Evolutionary conservation across 1,140 invertebrate genomes (phyloP).

Genomic region (Parapsyche elsis): DNA sequence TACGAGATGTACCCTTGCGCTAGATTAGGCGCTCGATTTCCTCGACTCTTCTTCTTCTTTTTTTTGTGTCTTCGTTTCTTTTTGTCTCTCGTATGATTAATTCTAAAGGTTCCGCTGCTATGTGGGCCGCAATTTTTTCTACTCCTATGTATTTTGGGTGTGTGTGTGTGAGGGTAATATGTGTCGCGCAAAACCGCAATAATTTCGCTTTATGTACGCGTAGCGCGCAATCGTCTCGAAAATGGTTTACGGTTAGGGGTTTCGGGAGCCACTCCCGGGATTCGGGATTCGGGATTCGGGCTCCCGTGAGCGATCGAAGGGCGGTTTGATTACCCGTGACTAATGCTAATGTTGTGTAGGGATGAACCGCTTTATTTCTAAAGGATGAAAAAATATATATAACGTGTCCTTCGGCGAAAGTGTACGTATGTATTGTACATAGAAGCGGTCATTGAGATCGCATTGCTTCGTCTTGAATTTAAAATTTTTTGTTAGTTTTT

Average conservation of each 20-base stretch:
- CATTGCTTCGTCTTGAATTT: too few relatives aligned
- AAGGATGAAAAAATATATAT: not conserved
- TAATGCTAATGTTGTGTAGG: constrained; percentile 4
- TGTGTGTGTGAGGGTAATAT: too few relatives aligned
- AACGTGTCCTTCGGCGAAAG: not conserved
- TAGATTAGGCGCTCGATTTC: not conserved
- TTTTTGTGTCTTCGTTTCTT: not conserved
- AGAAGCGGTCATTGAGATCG: too few relatives aligned
- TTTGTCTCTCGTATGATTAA: constrained; percentile 17
- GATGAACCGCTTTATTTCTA: not conserved
- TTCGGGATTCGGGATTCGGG: not conserved
- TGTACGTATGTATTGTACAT: too few relatives aligned
- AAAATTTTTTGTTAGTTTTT: too few relatives aligned
- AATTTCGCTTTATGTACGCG: not conserved
- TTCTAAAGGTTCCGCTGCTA: not conserved
- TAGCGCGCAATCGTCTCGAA: not conserved
- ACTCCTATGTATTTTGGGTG: not conserved
- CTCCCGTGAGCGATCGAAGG: not conserved
- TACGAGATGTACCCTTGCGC: not conserved
- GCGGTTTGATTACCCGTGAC: not conserved
- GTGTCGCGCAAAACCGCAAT: not conserved
- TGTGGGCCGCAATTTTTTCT: not conserved
- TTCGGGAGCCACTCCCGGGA: not conserved
- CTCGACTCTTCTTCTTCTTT: too few relatives aligned
- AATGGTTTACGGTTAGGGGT: not conserved